Evolutionary conservation across 2,113 vertebrate species (phyloP).

Genomic region (Oceanites oceanicus): DNA sequence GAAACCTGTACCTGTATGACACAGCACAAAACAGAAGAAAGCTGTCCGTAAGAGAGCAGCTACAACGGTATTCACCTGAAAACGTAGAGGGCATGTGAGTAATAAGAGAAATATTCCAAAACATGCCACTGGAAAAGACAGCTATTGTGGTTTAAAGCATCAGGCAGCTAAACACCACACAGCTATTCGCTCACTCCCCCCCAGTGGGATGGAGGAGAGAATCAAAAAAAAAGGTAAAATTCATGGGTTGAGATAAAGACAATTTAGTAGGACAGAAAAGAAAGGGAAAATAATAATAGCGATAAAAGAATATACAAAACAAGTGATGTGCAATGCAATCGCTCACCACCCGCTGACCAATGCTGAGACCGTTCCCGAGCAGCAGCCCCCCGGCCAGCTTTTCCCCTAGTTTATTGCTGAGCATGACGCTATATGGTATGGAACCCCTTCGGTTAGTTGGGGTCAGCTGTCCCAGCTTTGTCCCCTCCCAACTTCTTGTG

Average conservation of each 20-base stretch:
- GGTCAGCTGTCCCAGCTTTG: neutral
- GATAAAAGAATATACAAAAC: neutral
- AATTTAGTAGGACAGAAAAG: neutral
- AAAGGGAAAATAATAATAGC: neutral
- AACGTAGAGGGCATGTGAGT: neutral
- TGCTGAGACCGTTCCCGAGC: neutral
- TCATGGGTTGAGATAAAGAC: neutral
- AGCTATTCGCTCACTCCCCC: neutral
- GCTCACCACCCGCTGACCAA: neutral
- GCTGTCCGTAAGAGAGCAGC: neutral
- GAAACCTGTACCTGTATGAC: neutral
- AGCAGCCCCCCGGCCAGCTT: neutral
- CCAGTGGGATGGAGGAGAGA: neutral
- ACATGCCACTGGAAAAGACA: neutral
- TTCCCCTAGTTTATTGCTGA: neutral
- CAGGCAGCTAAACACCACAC: neutral
- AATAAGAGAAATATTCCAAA: constrained; percentile 29
- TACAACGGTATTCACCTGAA: neutral
- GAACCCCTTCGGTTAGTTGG: neutral
- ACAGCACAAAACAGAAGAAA: constrained; percentile 6
- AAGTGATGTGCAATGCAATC: neutral
- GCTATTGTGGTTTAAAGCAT: neutral
- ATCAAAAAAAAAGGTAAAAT: neutral
- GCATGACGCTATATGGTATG: neutral
- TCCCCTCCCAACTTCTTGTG: neutral